Percentiles rank a stretch among this genome's conserved stretches.
These are phyloP conservation scores for Chelidonichthys spinosus DNA, from an alignment of 2,797 vertebrate genomes.

Conservation along the genomic window DNA sequence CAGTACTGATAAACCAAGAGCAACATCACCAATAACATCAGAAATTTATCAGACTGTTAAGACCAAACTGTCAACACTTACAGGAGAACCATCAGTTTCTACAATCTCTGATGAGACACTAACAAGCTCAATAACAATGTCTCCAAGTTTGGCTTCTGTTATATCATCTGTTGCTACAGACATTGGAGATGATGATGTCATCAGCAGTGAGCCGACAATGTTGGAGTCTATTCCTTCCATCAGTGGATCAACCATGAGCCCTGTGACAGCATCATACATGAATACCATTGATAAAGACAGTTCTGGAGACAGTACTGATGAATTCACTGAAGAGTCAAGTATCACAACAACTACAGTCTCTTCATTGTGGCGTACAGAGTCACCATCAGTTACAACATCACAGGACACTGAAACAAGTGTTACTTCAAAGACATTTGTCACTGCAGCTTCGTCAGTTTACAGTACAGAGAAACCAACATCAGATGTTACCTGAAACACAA, in stretches of 20 bases:
- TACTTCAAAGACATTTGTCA: neutral
- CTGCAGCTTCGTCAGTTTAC: neutral
- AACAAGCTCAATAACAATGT: too few species aligned
- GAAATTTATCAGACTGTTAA: neutral
- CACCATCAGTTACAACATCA: neutral
- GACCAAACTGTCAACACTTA: neutral
- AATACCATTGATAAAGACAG: too few species aligned
- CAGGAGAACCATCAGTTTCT: neutral
- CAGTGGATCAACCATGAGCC: too few species aligned
- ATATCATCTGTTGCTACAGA: neutral
- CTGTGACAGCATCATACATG: too few species aligned
- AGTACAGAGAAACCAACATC: neutral
- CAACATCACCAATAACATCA: neutral
- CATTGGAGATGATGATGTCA: neutral
- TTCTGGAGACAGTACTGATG: too few species aligned
- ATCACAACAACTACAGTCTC: neutral
- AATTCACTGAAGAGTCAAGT: too few species aligned
- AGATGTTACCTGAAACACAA: neutral
- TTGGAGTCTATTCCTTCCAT: too few species aligned
- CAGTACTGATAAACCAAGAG: slow-evolving; percentile 1
- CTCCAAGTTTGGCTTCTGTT: too few species aligned
- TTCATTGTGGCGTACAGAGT: slow-evolving; percentile 3
- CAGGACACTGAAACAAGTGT: neutral
- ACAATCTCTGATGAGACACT: neutral
- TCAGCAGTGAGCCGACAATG: too few species aligned